Conservation (phyloP, 2,888 invertebrate species). For the Plebejus anna region DNA sequence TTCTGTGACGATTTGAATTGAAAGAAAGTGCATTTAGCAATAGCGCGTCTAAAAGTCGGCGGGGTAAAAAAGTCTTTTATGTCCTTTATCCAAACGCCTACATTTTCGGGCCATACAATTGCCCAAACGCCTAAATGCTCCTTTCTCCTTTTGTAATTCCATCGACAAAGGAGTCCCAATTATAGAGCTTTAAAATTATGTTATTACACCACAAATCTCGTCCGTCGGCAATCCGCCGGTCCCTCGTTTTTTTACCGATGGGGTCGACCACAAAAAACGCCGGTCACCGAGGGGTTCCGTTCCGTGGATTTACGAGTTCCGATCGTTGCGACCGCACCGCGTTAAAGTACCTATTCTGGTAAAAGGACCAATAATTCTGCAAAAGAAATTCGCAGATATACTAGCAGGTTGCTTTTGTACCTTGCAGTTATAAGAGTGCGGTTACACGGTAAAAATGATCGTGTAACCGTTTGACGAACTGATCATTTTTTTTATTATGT, state of each 20-base stretch:
- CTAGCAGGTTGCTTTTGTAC: too few species aligned
- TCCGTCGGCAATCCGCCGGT: constrained; percentile 35
- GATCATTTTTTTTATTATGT: too few species aligned
- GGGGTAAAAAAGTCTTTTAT: not conserved
- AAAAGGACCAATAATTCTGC: not conserved
- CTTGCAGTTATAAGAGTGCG: too few species aligned
- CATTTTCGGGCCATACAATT: too few species aligned
- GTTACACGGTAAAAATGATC: too few species aligned
- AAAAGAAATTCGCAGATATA: too few species aligned
- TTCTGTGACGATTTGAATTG: too few species aligned
- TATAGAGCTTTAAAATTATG: constrained; percentile 16
- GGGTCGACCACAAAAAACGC: constrained; percentile 54
- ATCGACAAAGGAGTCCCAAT: constrained; percentile 23
- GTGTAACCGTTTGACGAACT: too few species aligned
- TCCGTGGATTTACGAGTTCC: constrained; percentile 43
- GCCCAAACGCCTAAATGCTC: not conserved
- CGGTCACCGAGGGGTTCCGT: constrained; percentile 54
- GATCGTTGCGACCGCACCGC: constrained; percentile 29
- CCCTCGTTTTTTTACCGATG: constrained; percentile 42
- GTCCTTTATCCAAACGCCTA: not conserved
- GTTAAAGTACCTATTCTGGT: constrained; percentile 27
- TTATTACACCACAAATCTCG: constrained; percentile 29
- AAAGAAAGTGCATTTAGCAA: not conserved
- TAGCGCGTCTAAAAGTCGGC: too few species aligned
- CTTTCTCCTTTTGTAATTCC: constrained; percentile 15